Evolutionary conservation across 2,797 vertebrate species (phyloP).

Genomic region (Lemur catta): DNA sequence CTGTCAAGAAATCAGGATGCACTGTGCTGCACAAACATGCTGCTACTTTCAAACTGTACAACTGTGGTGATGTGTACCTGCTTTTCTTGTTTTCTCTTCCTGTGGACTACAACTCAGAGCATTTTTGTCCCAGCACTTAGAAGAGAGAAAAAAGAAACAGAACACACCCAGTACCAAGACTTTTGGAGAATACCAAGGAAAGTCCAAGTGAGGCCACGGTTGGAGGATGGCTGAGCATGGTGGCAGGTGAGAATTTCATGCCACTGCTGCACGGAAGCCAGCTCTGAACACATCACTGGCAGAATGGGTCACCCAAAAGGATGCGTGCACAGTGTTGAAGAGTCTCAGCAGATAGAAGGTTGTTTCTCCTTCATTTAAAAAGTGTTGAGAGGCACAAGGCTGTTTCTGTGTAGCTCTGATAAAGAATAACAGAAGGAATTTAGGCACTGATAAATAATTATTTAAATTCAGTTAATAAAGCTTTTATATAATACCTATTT

Average conservation of each 20-base stretch:
- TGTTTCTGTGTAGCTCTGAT: not conserved
- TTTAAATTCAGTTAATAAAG: not conserved
- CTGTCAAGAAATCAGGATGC: not conserved
- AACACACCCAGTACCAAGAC: too few species aligned
- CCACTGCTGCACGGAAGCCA: rapidly evolving
- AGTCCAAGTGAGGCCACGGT: rapidly evolving
- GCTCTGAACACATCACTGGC: not conserved
- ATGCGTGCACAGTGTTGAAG: rapidly evolving
- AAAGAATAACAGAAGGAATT: not conserved
- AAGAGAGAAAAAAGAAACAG: too few species aligned
- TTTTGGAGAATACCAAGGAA: not conserved
- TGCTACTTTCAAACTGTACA: not conserved
- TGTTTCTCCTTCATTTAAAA: not conserved
- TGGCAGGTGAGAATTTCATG: rapidly evolving
- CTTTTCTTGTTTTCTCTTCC: too few species aligned
- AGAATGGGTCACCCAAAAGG: rapidly evolving
- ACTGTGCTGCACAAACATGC: not conserved
- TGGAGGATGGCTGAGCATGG: too few species aligned
- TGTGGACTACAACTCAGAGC: rapidly evolving
- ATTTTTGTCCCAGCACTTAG: not conserved
- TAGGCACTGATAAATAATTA: not conserved
- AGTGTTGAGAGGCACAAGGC: not conserved
- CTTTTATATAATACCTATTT: not conserved
- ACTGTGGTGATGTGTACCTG: rapidly evolving
- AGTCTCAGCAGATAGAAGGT: not conserved